Conservation (phyloP, 2,888 invertebrate species). For the Lepidochrysops patricia region DNA sequence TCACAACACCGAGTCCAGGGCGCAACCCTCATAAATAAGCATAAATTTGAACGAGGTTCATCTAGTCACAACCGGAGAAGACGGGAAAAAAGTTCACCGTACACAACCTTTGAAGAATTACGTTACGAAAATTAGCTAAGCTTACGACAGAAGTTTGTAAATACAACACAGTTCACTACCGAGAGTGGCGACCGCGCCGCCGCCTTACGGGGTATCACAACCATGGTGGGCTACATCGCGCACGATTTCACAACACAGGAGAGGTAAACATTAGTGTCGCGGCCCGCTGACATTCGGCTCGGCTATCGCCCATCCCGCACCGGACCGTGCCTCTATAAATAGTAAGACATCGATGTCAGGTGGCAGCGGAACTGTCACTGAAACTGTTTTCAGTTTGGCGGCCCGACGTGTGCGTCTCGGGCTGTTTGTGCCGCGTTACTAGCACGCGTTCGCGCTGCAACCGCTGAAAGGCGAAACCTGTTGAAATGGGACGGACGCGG, state of each 20-base stretch:
- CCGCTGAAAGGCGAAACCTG: constrained; percentile 72
- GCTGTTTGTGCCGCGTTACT: constrained; percentile 70
- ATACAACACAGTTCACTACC: constrained; percentile 53
- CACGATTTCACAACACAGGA: constrained; percentile 62
- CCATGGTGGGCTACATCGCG: constrained; percentile 33
- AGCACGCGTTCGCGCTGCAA: constrained; percentile 66
- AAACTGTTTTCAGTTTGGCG: constrained; percentile 65
- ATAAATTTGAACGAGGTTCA: constrained; percentile 48
- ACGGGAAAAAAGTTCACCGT: constrained; percentile 28
- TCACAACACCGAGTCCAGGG: constrained; percentile 34
- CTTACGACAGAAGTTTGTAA: constrained; percentile 41
- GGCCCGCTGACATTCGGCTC: constrained; percentile 41
- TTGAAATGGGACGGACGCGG: constrained; percentile 67
- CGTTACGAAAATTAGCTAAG: constrained; percentile 31
- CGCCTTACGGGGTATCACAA: constrained; percentile 51
- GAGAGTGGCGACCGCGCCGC: constrained; percentile 59
- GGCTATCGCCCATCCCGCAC: too few species aligned
- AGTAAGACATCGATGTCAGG: constrained; percentile 62
- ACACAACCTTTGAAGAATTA: constrained; percentile 39
- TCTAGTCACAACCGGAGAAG: constrained; percentile 64
- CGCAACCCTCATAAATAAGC: constrained; percentile 45
- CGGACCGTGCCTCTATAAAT: constrained; percentile 51
- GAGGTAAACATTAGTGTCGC: constrained; percentile 66
- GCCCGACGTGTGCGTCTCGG: constrained; percentile 61
- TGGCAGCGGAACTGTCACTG: constrained; percentile 63